A percentile compares a stretch with the other conserved stretches of the same genome.
phyloP scores from a whole-genome alignment of 1,140 invertebrate genomes.

The Drosophila littoralis region DNA sequence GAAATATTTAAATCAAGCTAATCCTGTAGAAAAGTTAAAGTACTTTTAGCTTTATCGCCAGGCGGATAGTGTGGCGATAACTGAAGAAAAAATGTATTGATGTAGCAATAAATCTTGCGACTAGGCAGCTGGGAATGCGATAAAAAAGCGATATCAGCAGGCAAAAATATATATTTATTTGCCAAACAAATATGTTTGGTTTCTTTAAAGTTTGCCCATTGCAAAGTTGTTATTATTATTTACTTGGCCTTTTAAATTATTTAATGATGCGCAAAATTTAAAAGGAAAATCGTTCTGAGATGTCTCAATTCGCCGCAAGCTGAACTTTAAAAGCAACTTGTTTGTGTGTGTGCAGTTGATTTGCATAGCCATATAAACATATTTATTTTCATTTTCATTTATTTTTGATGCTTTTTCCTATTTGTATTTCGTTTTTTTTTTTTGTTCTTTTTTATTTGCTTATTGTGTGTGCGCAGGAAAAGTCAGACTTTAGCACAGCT shows the following conservation, averaged over 20 bases:
- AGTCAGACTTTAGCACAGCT: slow-evolving; percentile 62
- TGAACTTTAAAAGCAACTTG: slow-evolving; percentile 27
- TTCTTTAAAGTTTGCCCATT: too few species aligned
- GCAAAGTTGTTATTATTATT: too few species aligned
- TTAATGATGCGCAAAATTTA: background rate
- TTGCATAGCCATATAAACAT: slow-evolving; percentile 64
- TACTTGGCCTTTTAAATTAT: background rate
- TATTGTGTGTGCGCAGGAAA: slow-evolving; percentile 19
- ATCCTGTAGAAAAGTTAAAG: background rate
- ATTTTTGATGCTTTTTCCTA: slow-evolving; percentile 18
- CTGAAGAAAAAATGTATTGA: too few species aligned
- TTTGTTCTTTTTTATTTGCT: slow-evolving; percentile 24
- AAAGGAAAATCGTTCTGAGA: slow-evolving; percentile 4
- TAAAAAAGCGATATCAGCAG: too few species aligned
- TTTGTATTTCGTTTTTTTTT: slow-evolving; percentile 20
- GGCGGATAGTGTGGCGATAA: too few species aligned
- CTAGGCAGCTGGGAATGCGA: too few species aligned
- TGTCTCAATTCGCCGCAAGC: background rate
- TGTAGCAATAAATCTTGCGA: too few species aligned
- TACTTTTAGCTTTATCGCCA: background rate
- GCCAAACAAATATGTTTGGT: too few species aligned
- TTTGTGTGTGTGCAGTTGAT: slow-evolving; percentile 49
- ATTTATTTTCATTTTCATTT: slow-evolving; percentile 39
- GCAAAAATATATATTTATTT: too few species aligned
- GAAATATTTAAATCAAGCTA: slow-evolving; percentile 4